Evolutionary conservation across 2,888 invertebrate genomes (phyloP).

Genomic region (Drosophila anomalata): DNA sequence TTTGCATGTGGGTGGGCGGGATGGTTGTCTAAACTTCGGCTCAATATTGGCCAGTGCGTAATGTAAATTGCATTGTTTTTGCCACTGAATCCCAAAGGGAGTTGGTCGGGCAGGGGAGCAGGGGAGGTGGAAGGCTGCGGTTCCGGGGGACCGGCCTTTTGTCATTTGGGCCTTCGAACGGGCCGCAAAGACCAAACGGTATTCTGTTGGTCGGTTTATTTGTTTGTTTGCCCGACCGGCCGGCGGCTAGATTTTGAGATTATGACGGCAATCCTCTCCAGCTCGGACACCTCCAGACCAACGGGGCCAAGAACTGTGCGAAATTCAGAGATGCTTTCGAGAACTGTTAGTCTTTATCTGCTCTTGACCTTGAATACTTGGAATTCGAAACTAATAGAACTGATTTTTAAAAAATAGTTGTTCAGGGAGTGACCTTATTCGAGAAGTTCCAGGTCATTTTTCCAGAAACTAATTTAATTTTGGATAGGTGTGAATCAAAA

Average conservation of each 20-base stretch:
- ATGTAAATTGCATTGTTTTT: conserved; percentile 74
- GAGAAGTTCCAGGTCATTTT: too few relatives aligned
- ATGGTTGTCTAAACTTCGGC: conserved; percentile 57
- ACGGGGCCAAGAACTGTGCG: neutral
- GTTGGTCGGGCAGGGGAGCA: conserved; percentile 1
- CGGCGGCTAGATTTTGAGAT: conserved; percentile 69
- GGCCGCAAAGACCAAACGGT: conserved; percentile 44
- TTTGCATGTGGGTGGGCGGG: conserved; percentile 25
- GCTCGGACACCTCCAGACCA: conserved; percentile 8
- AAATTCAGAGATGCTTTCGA: conserved; percentile 7
- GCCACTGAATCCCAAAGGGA: conserved; percentile 13
- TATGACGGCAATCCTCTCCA: conserved; percentile 62
- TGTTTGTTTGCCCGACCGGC: conserved; percentile 45
- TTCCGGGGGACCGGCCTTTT: conserved; percentile 18
- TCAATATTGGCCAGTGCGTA: conserved; percentile 64
- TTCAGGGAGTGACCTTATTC: too few relatives aligned
- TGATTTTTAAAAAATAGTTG: too few relatives aligned
- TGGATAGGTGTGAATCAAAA: too few relatives aligned
- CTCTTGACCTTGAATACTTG: too few relatives aligned
- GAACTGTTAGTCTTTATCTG: too few relatives aligned
- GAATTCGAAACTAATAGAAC: too few relatives aligned
- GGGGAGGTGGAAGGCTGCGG: neutral
- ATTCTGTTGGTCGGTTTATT: conserved; percentile 46
- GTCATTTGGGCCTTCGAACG: conserved; percentile 33
- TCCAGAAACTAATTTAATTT: too few relatives aligned